These are phyloP conservation scores for Equus przewalskii DNA, from an alignment of 2,113 vertebrate genomes.

Conservation along the genomic window DNA sequence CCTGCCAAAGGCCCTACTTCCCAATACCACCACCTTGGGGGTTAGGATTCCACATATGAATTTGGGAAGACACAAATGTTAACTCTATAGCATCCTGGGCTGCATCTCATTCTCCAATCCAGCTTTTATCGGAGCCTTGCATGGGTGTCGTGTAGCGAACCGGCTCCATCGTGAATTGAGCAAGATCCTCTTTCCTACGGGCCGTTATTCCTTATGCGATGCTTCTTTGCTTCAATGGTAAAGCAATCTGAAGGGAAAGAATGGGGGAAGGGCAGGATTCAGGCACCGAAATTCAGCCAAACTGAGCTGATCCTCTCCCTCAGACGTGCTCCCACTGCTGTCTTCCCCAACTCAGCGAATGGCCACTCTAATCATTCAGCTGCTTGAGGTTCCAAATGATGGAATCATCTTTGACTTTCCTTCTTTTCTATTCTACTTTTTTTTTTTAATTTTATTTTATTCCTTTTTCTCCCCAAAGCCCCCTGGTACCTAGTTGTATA, in stretches of 20 bases:
- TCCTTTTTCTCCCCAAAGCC: too few species aligned
- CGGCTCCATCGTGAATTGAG: not conserved
- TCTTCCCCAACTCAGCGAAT: not conserved
- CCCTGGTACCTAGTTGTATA: too few species aligned
- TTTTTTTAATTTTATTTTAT: too few species aligned
- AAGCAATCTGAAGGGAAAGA: not conserved
- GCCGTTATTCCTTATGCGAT: not conserved
- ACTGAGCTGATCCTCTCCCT: not conserved
- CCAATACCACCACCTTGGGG: not conserved
- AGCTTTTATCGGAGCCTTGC: not conserved
- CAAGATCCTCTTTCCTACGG: not conserved
- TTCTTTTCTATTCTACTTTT: not conserved
- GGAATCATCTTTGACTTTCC: not conserved
- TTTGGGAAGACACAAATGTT: not conserved
- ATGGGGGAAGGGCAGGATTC: not conserved
- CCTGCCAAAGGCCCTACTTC: not conserved
- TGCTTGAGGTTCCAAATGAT: not conserved
- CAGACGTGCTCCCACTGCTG: not conserved
- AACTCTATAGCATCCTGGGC: not conserved
- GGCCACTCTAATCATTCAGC: not conserved
- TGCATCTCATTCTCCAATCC: not conserved
- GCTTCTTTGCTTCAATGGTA: not conserved
- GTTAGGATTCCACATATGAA: not conserved
- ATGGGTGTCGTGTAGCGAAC: not conserved
- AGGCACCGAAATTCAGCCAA: not conserved